Percentiles rank a stretch among this genome's conserved stretches.
These are phyloP conservation scores for Carollia perspicillata DNA, from an alignment of 2,113 vertebrate species.

Conservation along the genomic window DNA sequence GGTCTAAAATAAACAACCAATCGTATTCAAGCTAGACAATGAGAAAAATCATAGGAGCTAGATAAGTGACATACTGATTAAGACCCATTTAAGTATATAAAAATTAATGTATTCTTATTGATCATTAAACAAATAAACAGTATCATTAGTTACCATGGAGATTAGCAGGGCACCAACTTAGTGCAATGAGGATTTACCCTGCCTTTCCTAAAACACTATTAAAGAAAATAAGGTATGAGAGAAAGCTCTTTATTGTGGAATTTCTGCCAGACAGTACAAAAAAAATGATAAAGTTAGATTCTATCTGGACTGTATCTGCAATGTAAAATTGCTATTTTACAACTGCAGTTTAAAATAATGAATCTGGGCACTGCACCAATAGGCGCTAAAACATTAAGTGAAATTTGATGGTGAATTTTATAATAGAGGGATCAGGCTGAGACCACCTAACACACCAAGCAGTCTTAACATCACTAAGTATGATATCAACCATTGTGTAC, in stretches of 20 bases:
- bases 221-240: neutral
- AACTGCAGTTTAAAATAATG: neutral
- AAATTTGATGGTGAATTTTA: constrained; percentile 1
- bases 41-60: neutral
- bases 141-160: neutral
- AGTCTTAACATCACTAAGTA: neutral
- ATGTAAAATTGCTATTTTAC: neutral
- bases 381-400: neutral
- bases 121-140: neutral
- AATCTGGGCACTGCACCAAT: neutral
- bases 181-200: neutral
- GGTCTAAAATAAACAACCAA: neutral
- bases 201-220: neutral
- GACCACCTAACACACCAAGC: neutral
- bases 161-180: neutral
- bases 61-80: neutral
- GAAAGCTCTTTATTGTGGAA: neutral
- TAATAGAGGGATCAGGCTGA: neutral
- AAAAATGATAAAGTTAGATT: neutral
- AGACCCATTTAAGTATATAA: neutral
- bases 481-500: neutral
- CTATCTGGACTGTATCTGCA: neutral
- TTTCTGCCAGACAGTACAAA: neutral
- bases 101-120: neutral
- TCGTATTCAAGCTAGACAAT: neutral